phyloP scores from a whole-genome alignment of 2,888 invertebrate genomes.

The Baronia brevicornis region DNA sequence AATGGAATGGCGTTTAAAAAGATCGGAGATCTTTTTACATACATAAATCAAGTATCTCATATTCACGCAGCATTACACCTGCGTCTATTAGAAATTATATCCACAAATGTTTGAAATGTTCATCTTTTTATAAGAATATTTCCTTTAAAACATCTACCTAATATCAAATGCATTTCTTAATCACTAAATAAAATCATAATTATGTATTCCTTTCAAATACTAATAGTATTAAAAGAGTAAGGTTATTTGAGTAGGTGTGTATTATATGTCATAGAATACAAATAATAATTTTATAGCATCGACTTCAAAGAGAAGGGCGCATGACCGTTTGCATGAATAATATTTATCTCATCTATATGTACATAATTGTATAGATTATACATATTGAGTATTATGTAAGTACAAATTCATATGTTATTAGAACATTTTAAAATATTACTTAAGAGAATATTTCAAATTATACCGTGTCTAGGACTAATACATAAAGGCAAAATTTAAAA shows the following conservation, averaged over 20 bases:
- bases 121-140: constrained; percentile 57
- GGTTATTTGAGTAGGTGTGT: neutral
- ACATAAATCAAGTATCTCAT: no score
- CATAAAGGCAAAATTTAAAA: constrained; percentile 2
- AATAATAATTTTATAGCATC: constrained; percentile 22
- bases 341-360: constrained; percentile 16
- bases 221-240: no score
- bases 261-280: constrained; percentile 2
- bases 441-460: no score
- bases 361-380: neutral
- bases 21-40: constrained; percentile 40
- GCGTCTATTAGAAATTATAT: constrained; percentile 25
- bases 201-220: no score
- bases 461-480: neutral
- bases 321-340: constrained; percentile 29
- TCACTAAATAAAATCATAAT: constrained; percentile 7
- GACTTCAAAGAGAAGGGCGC: constrained; percentile 29
- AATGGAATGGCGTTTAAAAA: constrained; percentile 32
- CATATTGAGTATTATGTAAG: constrained; percentile 7
- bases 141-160: constrained; percentile 32
- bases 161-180: constrained; percentile 32
- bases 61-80: constrained; percentile 31
- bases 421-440: no score
- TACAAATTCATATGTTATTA: no score
- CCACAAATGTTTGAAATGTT: constrained; percentile 38